phyloP scores from a whole-genome alignment of 2,797 vertebrate genomes.

The Enteromius treurensis region DNA sequence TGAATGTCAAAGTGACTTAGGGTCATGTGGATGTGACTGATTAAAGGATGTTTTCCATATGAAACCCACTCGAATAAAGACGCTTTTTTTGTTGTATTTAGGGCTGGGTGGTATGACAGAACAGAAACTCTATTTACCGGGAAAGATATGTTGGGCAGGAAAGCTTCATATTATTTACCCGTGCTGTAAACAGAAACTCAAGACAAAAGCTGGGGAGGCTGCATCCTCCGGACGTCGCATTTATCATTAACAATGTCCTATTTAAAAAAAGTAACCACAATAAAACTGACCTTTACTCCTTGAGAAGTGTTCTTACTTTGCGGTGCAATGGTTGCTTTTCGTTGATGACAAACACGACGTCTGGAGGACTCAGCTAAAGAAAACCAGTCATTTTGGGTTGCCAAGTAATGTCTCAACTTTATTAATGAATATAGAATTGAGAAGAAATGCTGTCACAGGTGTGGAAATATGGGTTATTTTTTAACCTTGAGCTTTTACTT shows the following conservation, averaged over 20 bases:
- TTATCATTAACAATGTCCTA: not conserved
- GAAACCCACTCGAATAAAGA: not conserved
- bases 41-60: constrained; percentile 11
- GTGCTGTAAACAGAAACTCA: not conserved
- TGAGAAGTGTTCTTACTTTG: not conserved
- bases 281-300: not conserved
- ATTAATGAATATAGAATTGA: not conserved
- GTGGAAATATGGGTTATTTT: not conserved
- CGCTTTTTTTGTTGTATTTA: not conserved
- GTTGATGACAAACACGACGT: not conserved
- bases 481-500: no score
- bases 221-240: no score
- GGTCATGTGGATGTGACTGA: constrained; percentile 33
- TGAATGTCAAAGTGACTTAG: constrained; percentile 32
- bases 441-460: no score
- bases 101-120: no score
- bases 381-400: no score
- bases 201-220: no score
- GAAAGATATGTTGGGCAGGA: no score
- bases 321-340: not conserved
- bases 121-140: not conserved
- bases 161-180: no score
- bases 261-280: not conserved
- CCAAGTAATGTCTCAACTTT: not conserved
- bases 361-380: no score